Evolutionary conservation across 2,888 invertebrate genomes (phyloP).

Genomic region (Merodon equestris): DNA sequence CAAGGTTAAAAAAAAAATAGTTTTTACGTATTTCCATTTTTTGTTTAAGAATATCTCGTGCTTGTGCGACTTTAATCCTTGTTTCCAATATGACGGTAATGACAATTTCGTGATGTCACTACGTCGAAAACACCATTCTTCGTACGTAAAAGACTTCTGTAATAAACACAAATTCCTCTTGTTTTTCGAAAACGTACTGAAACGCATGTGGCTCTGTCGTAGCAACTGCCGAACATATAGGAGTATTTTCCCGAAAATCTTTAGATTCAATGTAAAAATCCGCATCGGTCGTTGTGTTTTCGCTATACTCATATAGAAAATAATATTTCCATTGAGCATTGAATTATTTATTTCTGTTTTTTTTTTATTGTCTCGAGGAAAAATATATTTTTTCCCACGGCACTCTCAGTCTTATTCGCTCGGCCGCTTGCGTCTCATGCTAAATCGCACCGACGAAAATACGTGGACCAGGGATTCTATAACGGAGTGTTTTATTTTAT

Average conservation of each 20-base stretch:
- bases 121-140: constrained; percentile 23
- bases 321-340: constrained; percentile 49
- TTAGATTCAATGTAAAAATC: constrained; percentile 29
- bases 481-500: constrained; percentile 52
- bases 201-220: too few relatives aligned
- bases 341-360: constrained; percentile 34
- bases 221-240: too few relatives aligned
- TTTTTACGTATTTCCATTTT: too few relatives aligned
- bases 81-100: constrained; percentile 15
- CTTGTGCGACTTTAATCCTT: background rate
- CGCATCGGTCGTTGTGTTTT: constrained; percentile 24
- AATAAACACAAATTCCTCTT: background rate
- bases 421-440: constrained; percentile 61
- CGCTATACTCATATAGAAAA: constrained; percentile 23
- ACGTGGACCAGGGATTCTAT: constrained; percentile 45
- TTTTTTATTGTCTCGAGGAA: constrained; percentile 37
- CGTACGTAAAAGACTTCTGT: background rate
- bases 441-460: constrained; percentile 53
- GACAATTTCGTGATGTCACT: constrained; percentile 24
- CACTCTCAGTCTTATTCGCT: constrained; percentile 61
- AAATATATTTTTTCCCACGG: constrained; percentile 58
- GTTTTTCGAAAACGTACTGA: too few relatives aligned
- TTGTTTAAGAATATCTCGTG: too few relatives aligned
- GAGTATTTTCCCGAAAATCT: constrained; percentile 14
- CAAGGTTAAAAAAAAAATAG: too few relatives aligned